Evolutionary conservation across 2,113 vertebrate species (phyloP), one percentile per base, ranked within the genome.

Genomic region (Pica pica): DNA sequence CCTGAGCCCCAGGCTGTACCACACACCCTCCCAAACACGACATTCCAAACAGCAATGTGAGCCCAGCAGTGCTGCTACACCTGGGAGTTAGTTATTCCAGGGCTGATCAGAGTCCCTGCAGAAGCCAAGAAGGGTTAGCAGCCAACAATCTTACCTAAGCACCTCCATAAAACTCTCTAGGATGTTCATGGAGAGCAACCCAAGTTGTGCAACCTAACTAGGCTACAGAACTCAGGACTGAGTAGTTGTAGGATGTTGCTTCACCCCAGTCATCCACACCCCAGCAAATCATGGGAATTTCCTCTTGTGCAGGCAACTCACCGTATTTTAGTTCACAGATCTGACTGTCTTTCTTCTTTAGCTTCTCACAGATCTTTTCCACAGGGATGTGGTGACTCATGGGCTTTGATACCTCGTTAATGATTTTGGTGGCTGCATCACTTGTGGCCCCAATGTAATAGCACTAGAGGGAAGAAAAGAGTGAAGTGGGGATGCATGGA

Each of bases 281-380:
- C 59, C 55, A n/a, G 23, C 28, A 78, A 53, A 81, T 35, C 57
- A 44, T 0, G 4, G 47, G 56, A 39, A 42, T 46, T 50, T 44
- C 52, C 64, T 79, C 59, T 44, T 39, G 10, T 0, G 27, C 47
- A 55, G 30, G 59, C 68, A 86, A 98, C 98, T 97, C 95, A 99
- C 99, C 99, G 4, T 99, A 99, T 97, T 98, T 99, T 8, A 99
- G 98, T 60, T 99, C 99, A 86, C 99, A 99, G 97, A 99, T 99
- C 98, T 99, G 99, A 80, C 98, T 95, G 95, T 99, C 99, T 93
- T 99, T 99, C 97, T 99, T 99, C 97, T 99, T 99, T 28, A 99
- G 98, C 60, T 99, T 99, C 97, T 99, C 99, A 44, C 99, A 99
- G 94, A 99, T 98, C 97, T 99, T 99, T 78, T 99, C 99, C 95